phyloP scores from a whole-genome alignment of 1,140 invertebrate genomes.

The Chionoecetes opilio region DNA sequence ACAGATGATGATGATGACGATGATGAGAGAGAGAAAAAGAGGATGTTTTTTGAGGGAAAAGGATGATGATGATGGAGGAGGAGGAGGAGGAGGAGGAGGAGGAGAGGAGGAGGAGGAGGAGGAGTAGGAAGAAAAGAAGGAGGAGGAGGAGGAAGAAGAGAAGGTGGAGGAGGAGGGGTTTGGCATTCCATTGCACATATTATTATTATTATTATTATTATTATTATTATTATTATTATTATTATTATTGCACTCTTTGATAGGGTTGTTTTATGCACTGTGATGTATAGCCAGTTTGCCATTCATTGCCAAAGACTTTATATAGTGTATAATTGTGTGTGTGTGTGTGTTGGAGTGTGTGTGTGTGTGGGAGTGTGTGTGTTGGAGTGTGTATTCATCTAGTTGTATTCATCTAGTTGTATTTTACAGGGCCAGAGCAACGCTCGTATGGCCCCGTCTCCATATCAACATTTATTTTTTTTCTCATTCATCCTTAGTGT shows the following conservation, averaged over 20 bases:
- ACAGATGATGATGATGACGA: constrained; percentile 57
- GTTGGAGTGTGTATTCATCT: not conserved
- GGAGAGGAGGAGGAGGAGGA: not conserved
- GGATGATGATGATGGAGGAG: not conserved
- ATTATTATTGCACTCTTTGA: too few species aligned
- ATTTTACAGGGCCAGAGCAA: too few species aligned
- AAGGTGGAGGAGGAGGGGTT: not conserved
- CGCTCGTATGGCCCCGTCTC: too few species aligned
- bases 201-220: too few species aligned
- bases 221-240: too few species aligned
- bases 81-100: constrained; percentile 18
- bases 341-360: constrained; percentile 22
- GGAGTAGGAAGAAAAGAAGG: not conserved
- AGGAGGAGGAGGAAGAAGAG: not conserved
- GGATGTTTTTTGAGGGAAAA: too few species aligned
- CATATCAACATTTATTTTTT: too few species aligned
- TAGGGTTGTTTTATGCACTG: not conserved
- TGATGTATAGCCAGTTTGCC: not conserved
- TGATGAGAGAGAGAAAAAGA: too few species aligned
- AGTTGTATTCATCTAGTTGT: too few species aligned
- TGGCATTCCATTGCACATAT: not conserved
- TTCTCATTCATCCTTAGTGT: too few species aligned
- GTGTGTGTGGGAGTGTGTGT: constrained; percentile 42
- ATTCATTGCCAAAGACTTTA: not conserved
- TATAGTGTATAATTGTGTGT: too few species aligned